Evolutionary conservation across 2,797 vertebrate genomes (phyloP).

Genomic region (Schizopygopsis pylzovi): DNA sequence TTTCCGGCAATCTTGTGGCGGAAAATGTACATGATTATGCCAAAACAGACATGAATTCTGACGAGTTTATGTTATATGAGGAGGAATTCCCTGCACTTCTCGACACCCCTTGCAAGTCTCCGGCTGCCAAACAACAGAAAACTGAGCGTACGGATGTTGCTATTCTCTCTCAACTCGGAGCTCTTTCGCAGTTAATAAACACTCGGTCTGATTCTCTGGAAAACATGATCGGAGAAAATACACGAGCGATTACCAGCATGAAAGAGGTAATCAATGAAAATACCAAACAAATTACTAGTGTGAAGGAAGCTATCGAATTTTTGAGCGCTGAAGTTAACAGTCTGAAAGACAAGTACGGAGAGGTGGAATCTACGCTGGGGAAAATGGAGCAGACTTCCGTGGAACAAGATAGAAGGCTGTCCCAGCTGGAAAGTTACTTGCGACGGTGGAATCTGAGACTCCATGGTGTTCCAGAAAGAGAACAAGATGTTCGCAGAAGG

Average conservation of each 20-base stretch:
- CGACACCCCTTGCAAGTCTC: background rate
- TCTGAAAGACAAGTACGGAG: background rate
- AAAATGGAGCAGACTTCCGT: background rate
- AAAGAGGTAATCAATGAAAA: background rate
- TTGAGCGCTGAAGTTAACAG: background rate
- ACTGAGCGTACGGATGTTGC: background rate
- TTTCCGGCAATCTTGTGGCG: no score
- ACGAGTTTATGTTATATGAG: background rate
- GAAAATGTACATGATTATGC: no score
- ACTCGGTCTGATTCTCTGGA: background rate
- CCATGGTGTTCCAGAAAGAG: background rate
- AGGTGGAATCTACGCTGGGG: background rate
- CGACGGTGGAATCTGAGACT: background rate
- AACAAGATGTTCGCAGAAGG: background rate
- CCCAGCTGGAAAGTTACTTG: background rate
- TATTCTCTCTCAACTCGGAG: background rate
- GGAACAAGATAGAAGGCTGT: background rate
- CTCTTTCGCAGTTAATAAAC: background rate
- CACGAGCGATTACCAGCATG: background rate
- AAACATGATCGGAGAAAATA: background rate
- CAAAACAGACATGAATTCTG: background rate
- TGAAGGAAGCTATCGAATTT: background rate
- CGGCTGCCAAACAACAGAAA: background rate
- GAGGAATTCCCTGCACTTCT: background rate
- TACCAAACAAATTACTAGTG: background rate